phyloP scores from a whole-genome alignment of 2,888 invertebrate species.

The Zygothrica quintamaculata region DNA sequence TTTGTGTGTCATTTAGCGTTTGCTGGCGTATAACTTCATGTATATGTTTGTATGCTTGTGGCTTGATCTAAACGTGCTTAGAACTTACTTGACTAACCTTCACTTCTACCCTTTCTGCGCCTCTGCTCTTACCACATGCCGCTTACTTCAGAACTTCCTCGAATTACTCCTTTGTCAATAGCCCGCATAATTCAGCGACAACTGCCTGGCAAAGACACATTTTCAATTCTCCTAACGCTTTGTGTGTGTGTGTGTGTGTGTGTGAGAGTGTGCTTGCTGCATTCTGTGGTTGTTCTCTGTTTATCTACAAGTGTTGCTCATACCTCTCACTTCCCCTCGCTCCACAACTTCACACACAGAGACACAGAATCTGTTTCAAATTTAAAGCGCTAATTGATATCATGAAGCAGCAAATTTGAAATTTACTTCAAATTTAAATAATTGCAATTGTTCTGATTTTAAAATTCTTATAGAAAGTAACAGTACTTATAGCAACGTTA shows the following conservation, averaged over 20 bases:
- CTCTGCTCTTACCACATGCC: too few relatives aligned
- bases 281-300: conserved; percentile 50
- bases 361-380: not conserved
- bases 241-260: conserved; percentile 19
- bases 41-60: conserved; percentile 34
- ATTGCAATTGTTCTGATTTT: too few relatives aligned
- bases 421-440: too few relatives aligned
- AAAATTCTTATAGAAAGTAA: too few relatives aligned
- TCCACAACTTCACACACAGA: conserved; percentile 2
- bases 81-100: conserved; percentile 33
- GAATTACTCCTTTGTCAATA: conserved; percentile 35
- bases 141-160: not conserved
- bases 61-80: conserved; percentile 45
- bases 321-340: not conserved
- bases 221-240: conserved; percentile 14
- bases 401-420: not conserved
- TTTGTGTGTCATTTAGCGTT: conserved; percentile 66
- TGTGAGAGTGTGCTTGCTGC: conserved; percentile 40
- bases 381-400: not conserved
- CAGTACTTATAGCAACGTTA: too few relatives aligned
- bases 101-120: conserved; percentile 5
- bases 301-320: conserved; percentile 41
- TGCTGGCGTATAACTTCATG: conserved; percentile 6
- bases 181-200: conserved; percentile 61
- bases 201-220: conserved; percentile 51